These are phyloP conservation scores for Leucoraja ocellata DNA, from an alignment of 2,797 vertebrate genomes.

Conservation along the genomic window DNA sequence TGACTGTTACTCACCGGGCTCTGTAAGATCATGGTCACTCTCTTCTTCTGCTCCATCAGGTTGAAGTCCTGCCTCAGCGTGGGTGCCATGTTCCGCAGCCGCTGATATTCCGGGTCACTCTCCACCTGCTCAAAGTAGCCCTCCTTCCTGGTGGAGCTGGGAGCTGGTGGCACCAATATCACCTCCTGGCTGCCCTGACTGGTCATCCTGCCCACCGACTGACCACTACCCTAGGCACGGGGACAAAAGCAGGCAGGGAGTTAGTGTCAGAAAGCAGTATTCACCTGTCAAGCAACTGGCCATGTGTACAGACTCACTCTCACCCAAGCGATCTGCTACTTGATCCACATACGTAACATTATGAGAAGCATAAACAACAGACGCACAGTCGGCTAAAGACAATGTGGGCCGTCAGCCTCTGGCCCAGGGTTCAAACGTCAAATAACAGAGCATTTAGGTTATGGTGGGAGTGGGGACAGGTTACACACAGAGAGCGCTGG, in stretches of 20 bases:
- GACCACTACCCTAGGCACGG: conserved; percentile 44
- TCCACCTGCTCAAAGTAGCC: conserved; percentile 71
- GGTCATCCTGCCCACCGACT: conserved; percentile 61
- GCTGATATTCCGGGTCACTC: conserved; percentile 65
- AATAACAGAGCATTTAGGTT: too few species aligned
- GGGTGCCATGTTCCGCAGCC: conserved; percentile 49
- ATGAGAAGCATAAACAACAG: too few species aligned
- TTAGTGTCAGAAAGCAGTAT: not conserved
- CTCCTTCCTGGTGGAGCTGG: conserved; percentile 52
- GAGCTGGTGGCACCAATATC: conserved; percentile 50
- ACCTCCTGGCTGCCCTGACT: conserved; percentile 46
- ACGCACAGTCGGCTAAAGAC: too few species aligned
- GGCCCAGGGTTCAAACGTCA: too few species aligned
- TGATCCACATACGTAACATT: too few species aligned
- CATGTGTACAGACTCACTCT: not conserved
- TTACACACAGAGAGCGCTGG: too few species aligned
- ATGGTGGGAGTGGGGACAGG: too few species aligned
- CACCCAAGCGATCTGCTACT: not conserved
- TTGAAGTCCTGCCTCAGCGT: conserved; percentile 68
- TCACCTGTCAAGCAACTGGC: too few species aligned
- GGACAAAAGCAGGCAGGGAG: not conserved
- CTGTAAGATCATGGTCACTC: conserved; percentile 82
- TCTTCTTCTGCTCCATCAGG: conserved; percentile 75
- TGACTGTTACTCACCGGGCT: conserved; percentile 69
- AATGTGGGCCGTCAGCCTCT: too few species aligned